Base-by-base conservation (phyloP, 2,888 invertebrate species). In the Drosophila prostipennis region DNA sequence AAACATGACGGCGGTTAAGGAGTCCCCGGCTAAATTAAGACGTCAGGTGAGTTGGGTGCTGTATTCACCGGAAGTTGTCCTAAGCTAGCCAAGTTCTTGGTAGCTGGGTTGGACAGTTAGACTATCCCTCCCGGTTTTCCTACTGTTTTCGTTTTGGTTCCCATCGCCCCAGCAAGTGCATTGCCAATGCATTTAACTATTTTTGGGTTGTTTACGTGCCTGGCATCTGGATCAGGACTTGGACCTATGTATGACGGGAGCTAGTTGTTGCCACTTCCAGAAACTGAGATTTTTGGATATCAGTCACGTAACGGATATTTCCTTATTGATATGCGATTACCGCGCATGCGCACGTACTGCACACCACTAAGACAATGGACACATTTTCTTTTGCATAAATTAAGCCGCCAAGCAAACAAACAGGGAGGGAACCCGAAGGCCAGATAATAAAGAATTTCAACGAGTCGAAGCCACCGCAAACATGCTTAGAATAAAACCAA, bases 301-400 rank as follows among this genome's bases (percentile, higher is more conserved):
- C 88, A 89, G 90, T 91, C 90, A 90, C 90, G 90, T 90, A 90
- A 90, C 90, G 90, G 90, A 90, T 90, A 91, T 90, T 90, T 90
- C 89, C 90, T 89, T 85, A 91, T 90, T 90, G 89, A 87, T 89
- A 90, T 90, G 89, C 90, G 85, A 89, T 89, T 82, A 89, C 83
- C 89, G 89, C 86, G 80, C 82, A 84, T 87, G 86, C 82, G 72
- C 89, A 85, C 89, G 87, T 89, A 80, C 72, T 59, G 55, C 68
- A 32, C 52, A 48, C 42, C 55, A 56, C 54, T 74, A 80, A 85
- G 86, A 87, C 87, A 87, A 80, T 88, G 89, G 72, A 72, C 40
- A 87, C 79, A 65, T 86, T 67, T 73, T 76, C 79, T 70, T 72
- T 68, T 83, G 82, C 82, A 82, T 82, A 88, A 88, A 83, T 82